phyloP scores from a whole-genome alignment of 2,797 vertebrate species.

The Lophura swinhoii region DNA sequence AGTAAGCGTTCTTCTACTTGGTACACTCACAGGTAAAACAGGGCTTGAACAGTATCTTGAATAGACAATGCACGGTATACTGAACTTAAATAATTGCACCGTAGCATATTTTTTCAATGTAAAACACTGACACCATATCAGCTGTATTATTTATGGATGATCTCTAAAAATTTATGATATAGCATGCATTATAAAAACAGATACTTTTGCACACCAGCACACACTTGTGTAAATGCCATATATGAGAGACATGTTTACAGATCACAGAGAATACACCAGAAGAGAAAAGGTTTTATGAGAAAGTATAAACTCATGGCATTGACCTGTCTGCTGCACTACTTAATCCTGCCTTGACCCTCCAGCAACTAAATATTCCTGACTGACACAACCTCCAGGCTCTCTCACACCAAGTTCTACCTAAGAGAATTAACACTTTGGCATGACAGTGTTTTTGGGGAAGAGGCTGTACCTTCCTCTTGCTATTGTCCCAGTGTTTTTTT shows the following conservation, averaged over 20 bases:
- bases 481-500: background rate
- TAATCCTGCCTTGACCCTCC: conserved; percentile 3
- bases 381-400: conserved; percentile 4
- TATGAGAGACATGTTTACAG: background rate
- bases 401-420: background rate
- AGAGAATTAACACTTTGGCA: conserved; percentile 45
- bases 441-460: background rate
- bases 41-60: background rate
- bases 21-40: background rate
- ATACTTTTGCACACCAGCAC: background rate
- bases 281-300: conserved; percentile 9
- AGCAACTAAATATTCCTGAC: conserved; percentile 53
- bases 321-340: conserved; percentile 19
- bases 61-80: background rate
- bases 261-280: background rate
- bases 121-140: background rate
- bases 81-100: background rate
- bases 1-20: background rate
- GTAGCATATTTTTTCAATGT: background rate
- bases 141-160: background rate
- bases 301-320: conserved; percentile 18
- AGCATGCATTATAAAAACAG: background rate
- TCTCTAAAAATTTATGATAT: background rate
- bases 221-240: background rate
- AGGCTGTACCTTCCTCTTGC: background rate